Evolutionary conservation across 1,140 invertebrate species (phyloP).

Genomic region (Meteorus sp.): DNA sequence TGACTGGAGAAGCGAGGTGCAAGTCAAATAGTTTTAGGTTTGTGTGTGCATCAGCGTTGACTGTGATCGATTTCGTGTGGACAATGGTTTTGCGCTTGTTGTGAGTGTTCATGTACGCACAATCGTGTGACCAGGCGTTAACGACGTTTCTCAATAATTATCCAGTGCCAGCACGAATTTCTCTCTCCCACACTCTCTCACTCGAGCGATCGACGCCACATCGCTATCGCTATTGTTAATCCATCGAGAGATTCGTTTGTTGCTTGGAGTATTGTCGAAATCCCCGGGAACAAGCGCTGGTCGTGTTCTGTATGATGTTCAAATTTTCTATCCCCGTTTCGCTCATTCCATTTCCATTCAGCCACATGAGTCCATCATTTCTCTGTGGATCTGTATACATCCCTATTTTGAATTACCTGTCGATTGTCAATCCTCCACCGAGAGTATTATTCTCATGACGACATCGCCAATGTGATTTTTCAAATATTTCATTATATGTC

Average conservation of each 20-base stretch:
- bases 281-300: background rate
- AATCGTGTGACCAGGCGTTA: slow-evolving; percentile 17
- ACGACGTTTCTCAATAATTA: slow-evolving; percentile 23
- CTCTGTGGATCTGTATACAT: too few species aligned
- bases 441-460: too few species aligned
- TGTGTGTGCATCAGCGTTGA: background rate
- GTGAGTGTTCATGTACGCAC: slow-evolving; percentile 11
- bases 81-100: too few species aligned
- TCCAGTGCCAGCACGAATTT: too few species aligned
- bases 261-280: slow-evolving; percentile 4
- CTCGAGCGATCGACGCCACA: background rate
- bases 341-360: too few species aligned
- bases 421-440: too few species aligned
- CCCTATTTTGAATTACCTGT: too few species aligned
- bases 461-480: too few species aligned
- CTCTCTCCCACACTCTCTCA: background rate
- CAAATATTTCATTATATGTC: too few species aligned
- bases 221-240: background rate
- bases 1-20: too few species aligned
- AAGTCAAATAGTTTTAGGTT: slow-evolving; percentile 2
- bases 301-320: background rate
- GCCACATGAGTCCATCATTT: too few species aligned
- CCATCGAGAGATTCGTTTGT: slow-evolving; percentile 6
- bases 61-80: slow-evolving; percentile 3
- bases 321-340: too few species aligned